A percentile compares a stretch with the other conserved stretches of the same genome.
These are phyloP conservation scores for Vipera latastei DNA, from an alignment of 2,797 vertebrate genomes.

Conservation along the genomic window DNA sequence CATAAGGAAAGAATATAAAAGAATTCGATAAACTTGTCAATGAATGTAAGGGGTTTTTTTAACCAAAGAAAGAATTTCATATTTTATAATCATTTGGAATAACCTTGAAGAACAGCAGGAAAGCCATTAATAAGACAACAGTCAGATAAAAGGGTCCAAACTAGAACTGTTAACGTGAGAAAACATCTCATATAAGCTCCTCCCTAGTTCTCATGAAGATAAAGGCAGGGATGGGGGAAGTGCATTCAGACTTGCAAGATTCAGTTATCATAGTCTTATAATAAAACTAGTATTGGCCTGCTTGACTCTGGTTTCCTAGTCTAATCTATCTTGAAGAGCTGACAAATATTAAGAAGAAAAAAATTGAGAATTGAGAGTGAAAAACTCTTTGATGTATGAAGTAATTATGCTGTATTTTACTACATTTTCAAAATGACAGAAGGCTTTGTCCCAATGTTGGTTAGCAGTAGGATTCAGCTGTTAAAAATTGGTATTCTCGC, in stretches of 20 bases:
- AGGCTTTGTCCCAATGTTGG: not conserved
- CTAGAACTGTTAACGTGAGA: not conserved
- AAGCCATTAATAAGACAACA: not conserved
- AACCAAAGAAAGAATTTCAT: not conserved
- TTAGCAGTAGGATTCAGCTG: not conserved
- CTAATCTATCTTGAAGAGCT: not conserved
- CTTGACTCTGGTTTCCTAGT: not conserved
- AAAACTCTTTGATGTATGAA: not conserved
- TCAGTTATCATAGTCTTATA: not conserved
- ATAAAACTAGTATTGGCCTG: not conserved
- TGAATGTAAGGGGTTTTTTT: not conserved
- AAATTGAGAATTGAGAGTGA: not conserved
- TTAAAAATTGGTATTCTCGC: not conserved
- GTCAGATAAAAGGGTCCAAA: not conserved
- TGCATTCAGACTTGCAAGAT: not conserved
- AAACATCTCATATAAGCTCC: not conserved
- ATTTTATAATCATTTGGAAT: not conserved
- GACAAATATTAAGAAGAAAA: not conserved
- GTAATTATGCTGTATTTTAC: not conserved
- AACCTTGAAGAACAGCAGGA: not conserved
- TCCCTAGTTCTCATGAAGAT: not conserved
- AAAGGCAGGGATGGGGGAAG: not conserved
- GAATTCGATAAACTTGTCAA: not conserved
- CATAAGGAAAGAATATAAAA: not conserved
- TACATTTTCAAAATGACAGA: not conserved